Evolutionary conservation across 2,797 vertebrate genomes (phyloP), one percentile per base, ranked within the genome.

Genomic region (Microhierax caerulescens): DNA sequence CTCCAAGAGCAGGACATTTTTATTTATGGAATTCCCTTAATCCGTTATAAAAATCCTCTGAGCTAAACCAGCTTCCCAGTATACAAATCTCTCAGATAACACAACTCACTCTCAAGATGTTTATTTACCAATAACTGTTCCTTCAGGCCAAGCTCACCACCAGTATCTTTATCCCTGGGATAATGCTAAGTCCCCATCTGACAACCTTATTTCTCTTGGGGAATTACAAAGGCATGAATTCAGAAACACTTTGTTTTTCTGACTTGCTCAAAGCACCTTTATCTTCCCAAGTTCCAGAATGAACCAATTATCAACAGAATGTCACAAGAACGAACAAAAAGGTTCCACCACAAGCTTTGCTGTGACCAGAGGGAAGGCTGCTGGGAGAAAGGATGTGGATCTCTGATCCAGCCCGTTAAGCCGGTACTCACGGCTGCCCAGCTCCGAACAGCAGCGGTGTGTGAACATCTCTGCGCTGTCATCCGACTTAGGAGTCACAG

Each of bases 151-250:
- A 81, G 84, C 91, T 97, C 93, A 95, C 34, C 92, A 84, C 21
- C 84, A 48, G 64, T 23, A 51, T 88, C 95, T 96, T 97, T 95
- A 98, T 97, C 90, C 92, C 69, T 4, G 34, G 95, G 68, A 95
- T 86, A 88, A 94, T 73, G 60, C 87, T 91, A 95, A 95, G 68
- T 85, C 90, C 47, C 56, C 78, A 82, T 87, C 68, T 64, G 84
- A 88, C 91, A 93, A 47, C 79, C 56, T 82, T 81, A 43, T 89
- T 96, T 81, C 81, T 96, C 89, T 60, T 36, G 41, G 72, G 79
- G 83, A 95, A 88, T 90, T 92, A 93, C 78, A 93, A 74, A 96
- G 74, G 86, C 85, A 87, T 36, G 81, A 69, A 96, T 94, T 97
- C 65, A 93, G 74, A 96, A 96, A 80, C 61, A 12, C 21, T 4